phyloP scores from a whole-genome alignment of 2,797 vertebrate species.

The Crenuchus spilurus region DNA sequence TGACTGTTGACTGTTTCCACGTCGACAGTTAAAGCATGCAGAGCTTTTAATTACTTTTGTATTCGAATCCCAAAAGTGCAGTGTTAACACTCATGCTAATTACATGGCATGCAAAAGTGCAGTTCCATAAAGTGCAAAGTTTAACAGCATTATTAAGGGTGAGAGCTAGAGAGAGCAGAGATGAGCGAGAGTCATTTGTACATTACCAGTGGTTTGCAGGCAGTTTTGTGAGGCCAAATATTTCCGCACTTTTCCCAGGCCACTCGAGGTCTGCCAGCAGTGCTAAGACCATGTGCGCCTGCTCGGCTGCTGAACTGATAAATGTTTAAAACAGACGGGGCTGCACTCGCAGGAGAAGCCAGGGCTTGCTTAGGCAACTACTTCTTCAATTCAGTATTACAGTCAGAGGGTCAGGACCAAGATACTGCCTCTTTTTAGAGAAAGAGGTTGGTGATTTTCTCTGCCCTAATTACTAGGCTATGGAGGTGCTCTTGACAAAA shows the following conservation, averaged over 20 bases:
- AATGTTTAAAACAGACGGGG: constrained; percentile 63
- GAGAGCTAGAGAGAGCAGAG: constrained; percentile 43
- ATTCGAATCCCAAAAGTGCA: neutral
- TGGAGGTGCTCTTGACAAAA: constrained; percentile 47
- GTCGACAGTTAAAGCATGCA: neutral
- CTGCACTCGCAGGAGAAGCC: constrained; percentile 49
- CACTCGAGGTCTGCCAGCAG: constrained; percentile 57
- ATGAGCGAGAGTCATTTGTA: constrained; percentile 52
- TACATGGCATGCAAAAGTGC: constrained; percentile 23
- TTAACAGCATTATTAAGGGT: constrained; percentile 31
- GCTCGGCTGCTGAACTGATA: constrained; percentile 63
- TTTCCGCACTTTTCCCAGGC: constrained; percentile 62
- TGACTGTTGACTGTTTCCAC: neutral
- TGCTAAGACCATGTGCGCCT: constrained; percentile 51
- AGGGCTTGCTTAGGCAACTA: constrained; percentile 56
- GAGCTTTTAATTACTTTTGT: neutral
- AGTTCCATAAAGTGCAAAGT: constrained; percentile 12
- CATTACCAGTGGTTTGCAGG: constrained; percentile 66
- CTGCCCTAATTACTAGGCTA: constrained; percentile 69
- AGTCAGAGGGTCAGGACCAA: constrained; percentile 47
- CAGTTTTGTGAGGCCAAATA: constrained; percentile 62
- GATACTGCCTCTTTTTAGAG: constrained; percentile 56
- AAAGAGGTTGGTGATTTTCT: constrained; percentile 56
- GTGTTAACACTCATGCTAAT: neutral
- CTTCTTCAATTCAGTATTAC: constrained; percentile 50